Evolutionary conservation across 2,113 vertebrate species (phyloP), one percentile per base, ranked within the genome.

Genomic region (Psettodes erumei): DNA sequence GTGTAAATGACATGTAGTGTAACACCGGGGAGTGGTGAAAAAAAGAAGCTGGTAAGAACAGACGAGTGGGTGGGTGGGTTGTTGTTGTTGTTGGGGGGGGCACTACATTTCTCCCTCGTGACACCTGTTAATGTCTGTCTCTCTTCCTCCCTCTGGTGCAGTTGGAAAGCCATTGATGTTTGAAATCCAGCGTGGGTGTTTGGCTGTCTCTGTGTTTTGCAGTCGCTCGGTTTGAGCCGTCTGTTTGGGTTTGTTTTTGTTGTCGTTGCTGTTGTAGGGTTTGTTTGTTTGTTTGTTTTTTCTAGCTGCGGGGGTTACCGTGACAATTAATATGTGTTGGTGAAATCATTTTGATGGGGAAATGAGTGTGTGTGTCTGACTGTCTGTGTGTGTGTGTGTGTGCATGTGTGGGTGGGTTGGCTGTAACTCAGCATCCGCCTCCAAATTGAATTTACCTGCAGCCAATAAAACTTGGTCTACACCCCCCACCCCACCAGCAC

Each of bases 221-320:
- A 90, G 91, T 94, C 93, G 92, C 86, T 83, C 33, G 71, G 89
- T 89, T 88, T 89, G 73, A 94, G 94, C 91, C 93, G 85, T 95
- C 94, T 95, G 93, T 94, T 95, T n/a, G n/a, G n/a, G n/a, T n/a
- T n/a, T n/a, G n/a, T n/a, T n/a, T n/a, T n/a, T n/a, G n/a, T n/a
- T n/a, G n/a, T n/a, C n/a, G n/a, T n/a, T n/a, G n/a, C n/a, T n/a
- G n/a, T n/a, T n/a, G n/a, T n/a, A n/a, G n/a, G n/a, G n/a, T n/a
- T n/a, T n/a, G n/a, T n/a, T n/a, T n/a, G n/a, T n/a, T n/a, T n/a
- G n/a, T n/a, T n/a, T n/a, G n/a, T n/a, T n/a, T n/a, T n/a, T 38
- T 38, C 89, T 79, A 89, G 54, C 71, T 10, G 37, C n/a, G 21
- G 82, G 92, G 80, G 97, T 96, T 95, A 96, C 97, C 96, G 97